These are phyloP conservation scores for Drosophila aff. DNA, from an alignment of 1,140 invertebrate genomes.

Conservation along the genomic window DNA sequence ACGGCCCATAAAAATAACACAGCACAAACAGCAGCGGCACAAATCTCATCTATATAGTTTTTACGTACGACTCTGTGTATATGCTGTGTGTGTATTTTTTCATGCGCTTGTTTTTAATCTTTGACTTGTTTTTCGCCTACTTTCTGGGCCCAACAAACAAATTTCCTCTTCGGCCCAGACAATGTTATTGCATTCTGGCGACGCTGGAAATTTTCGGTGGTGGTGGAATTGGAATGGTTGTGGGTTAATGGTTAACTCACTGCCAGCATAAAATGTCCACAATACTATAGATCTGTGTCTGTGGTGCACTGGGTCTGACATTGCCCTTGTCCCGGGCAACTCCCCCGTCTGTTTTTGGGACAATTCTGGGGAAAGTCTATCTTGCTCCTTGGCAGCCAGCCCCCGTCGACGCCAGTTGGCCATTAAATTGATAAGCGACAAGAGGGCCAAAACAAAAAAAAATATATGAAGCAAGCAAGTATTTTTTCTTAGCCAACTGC, in stretches of 20 bases:
- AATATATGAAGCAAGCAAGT: constrained; percentile 16
- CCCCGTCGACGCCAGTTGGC: constrained; percentile 70
- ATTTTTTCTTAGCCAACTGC: constrained; percentile 55
- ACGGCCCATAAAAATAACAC: constrained; percentile 77
- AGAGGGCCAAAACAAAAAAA: constrained; percentile 44
- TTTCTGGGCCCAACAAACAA: constrained; percentile 44
- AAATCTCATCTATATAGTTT: constrained; percentile 44
- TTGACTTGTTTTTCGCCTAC: constrained; percentile 73
- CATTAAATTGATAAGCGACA: constrained; percentile 79
- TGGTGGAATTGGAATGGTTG: constrained; percentile 16
- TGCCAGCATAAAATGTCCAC: constrained; percentile 9
- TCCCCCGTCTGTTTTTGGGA: constrained; percentile 72
- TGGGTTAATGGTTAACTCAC: constrained; percentile 67
- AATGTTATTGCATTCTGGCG: constrained; percentile 82
- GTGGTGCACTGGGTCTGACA: constrained; percentile 61
- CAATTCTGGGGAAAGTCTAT: constrained; percentile 53
- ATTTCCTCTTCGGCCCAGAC: constrained; percentile 55
- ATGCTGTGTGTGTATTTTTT: constrained; percentile 24
- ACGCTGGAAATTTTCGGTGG: constrained; percentile 29
- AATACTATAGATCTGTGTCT: constrained; percentile 32
- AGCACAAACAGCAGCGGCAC: constrained; percentile 44
- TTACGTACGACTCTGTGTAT: constrained; percentile 5
- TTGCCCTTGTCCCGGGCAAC: constrained; percentile 34
- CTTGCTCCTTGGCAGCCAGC: constrained; percentile 14
- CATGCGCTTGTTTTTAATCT: constrained; percentile 81